Evolutionary conservation across 2,113 vertebrate genomes (phyloP).

Genomic region (Malurus alboscapulatus): DNA sequence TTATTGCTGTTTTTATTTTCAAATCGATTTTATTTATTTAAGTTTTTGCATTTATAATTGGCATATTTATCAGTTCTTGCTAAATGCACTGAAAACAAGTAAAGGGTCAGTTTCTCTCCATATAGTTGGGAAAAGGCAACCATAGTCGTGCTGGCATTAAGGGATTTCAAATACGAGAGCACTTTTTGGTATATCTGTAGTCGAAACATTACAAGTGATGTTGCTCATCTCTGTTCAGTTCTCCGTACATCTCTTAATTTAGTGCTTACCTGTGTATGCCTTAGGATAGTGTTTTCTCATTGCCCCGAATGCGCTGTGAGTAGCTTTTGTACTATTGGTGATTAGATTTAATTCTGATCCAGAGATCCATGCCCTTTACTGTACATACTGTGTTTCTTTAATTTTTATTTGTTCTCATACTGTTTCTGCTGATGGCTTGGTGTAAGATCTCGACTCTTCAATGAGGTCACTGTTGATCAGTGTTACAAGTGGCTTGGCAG

Average conservation of each 20-base stretch:
- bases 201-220: constrained; percentile 59
- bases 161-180: constrained; percentile 44
- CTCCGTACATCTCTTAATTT: constrained; percentile 73
- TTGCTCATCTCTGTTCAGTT: constrained; percentile 64
- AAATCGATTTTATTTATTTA: constrained; percentile 69
- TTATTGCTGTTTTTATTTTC: constrained; percentile 70
- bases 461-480: constrained; percentile 84
- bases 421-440: constrained; percentile 86
- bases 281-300: constrained; percentile 77
- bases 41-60: constrained; percentile 65
- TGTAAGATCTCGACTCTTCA: constrained; percentile 77
- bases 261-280: constrained; percentile 70
- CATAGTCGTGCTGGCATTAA: constrained; percentile 44
- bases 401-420: constrained; percentile 78
- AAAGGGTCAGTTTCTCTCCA: constrained; percentile 66
- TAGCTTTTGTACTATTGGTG: constrained; percentile 84
- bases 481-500: constrained; percentile 84
- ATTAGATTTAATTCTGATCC: constrained; percentile 73
- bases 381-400: constrained; percentile 78
- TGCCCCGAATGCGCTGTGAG: constrained; percentile 69
- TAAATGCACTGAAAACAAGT: constrained; percentile 70
- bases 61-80: constrained; percentile 65
- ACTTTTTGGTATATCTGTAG: constrained; percentile 65
- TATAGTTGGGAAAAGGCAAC: constrained; percentile 45
- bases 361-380: constrained; percentile 72